A percentile compares a stretch with the other conserved stretches of the same genome.
These are phyloP conservation scores for Ceratosolen fusciceps DNA, from an alignment of 1,140 invertebrate genomes.

Conservation along the genomic window DNA sequence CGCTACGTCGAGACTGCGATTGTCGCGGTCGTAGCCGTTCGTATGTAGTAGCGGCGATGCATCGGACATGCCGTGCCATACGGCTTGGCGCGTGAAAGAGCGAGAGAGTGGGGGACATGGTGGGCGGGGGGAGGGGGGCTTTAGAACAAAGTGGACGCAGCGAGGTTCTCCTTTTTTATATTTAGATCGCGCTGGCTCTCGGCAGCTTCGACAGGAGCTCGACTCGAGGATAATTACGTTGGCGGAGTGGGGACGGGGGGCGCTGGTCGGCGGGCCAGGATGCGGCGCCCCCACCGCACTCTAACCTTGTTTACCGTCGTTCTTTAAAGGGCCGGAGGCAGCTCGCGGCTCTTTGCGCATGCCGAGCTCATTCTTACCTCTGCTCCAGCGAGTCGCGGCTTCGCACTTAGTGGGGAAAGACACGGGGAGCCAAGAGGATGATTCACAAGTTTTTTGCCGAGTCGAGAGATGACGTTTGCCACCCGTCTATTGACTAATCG, in stretches of 20 bases:
- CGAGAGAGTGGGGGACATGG: too few species aligned
- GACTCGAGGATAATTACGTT: too few species aligned
- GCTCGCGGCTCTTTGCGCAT: background rate
- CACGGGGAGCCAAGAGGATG: background rate
- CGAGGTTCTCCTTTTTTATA: background rate
- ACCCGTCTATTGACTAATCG: background rate
- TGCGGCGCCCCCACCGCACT: too few species aligned
- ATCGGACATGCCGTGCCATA: too few species aligned
- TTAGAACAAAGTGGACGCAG: too few species aligned
- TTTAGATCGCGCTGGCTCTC: background rate
- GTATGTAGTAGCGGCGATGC: too few species aligned
- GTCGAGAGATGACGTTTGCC: background rate
- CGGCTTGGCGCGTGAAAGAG: too few species aligned
- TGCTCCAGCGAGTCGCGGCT: background rate
- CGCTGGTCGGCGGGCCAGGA: too few species aligned
- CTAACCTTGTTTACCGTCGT: slow-evolving; percentile 6
- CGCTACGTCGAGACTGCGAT: too few species aligned
- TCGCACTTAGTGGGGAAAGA: background rate
- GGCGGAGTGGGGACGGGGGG: too few species aligned
- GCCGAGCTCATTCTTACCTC: background rate
- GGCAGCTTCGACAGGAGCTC: background rate
- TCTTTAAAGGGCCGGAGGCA: background rate
- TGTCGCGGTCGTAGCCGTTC: too few species aligned
- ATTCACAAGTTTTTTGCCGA: background rate
- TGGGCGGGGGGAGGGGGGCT: too few species aligned